Percentiles rank a stretch among this genome's conserved stretches.
phyloP scores from a whole-genome alignment of 1,140 invertebrate species.

The Aphelenchoides fujianensis region DNA sequence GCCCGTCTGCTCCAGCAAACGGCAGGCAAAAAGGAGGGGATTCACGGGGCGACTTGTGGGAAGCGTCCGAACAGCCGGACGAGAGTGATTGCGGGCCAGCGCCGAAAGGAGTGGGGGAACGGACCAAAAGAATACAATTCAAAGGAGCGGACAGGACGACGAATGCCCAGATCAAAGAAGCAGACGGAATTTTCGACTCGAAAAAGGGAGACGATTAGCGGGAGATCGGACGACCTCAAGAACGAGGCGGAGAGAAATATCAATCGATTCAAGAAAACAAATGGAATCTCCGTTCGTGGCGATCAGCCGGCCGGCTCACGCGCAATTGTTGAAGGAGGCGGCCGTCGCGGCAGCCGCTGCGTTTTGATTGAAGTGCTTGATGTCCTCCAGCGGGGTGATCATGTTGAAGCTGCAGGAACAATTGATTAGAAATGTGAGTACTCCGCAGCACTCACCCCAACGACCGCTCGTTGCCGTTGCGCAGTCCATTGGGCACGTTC shows the following conservation, averaged over 20 bases:
- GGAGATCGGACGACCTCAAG: no score
- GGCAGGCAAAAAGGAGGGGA: no score
- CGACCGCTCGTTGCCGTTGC: constrained; percentile 25
- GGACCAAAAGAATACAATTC: no score
- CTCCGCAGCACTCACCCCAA: constrained; percentile 19
- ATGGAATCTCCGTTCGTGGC: neutral
- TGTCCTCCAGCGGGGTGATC: constrained; percentile 61
- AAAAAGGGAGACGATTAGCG: no score
- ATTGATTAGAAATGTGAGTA: constrained; percentile 12
- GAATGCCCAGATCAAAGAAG: no score
- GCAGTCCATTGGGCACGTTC: constrained; percentile 22
- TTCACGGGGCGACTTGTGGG: neutral
- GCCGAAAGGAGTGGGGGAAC: no score
- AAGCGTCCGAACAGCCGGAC: neutral
- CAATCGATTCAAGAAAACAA: neutral
- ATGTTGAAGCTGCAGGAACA: constrained; percentile 55
- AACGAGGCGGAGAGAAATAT: no score
- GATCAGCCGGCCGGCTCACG: neutral
- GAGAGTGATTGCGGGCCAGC: neutral
- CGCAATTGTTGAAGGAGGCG: neutral
- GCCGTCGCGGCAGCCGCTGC: constrained; percentile 30
- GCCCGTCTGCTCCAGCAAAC: no score
- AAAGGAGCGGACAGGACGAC: no score
- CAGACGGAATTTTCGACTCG: no score
- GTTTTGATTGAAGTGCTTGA: constrained; percentile 57